Conservation (phyloP, 37 sponge, comb jelly and placozoan genomes). For the Spongia lamella region DNA sequence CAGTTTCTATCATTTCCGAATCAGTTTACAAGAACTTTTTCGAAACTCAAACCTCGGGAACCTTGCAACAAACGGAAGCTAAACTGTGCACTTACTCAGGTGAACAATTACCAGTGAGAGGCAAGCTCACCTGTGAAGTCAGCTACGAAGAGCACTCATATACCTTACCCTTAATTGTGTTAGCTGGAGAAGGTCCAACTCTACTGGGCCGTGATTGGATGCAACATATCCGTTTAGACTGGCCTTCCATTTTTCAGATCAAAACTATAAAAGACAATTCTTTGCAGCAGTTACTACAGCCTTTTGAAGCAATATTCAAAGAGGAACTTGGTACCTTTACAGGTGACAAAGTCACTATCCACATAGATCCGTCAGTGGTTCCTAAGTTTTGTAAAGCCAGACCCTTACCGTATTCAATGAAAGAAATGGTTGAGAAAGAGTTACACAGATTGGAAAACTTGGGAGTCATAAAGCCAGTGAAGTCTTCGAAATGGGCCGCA, state of each 20-base stretch:
- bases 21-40: background rate
- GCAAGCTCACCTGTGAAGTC: constrained; percentile 6
- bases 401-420: too few relatives aligned
- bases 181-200: too few relatives aligned
- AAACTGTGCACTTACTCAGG: background rate
- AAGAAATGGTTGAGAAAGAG: too few relatives aligned
- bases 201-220: background rate
- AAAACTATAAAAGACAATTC: background rate
- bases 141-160: too few relatives aligned
- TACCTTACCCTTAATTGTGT: too few relatives aligned
- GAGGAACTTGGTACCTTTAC: background rate
- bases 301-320: constrained; percentile 10
- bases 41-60: background rate
- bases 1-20: constrained; percentile 1
- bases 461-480: too few relatives aligned
- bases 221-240: background rate
- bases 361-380: too few relatives aligned
- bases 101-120: background rate
- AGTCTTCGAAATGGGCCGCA: too few relatives aligned
- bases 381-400: too few relatives aligned
- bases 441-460: too few relatives aligned
- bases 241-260: background rate
- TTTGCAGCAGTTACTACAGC: background rate
- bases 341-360: background rate
- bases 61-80: background rate